Percentiles rank a stretch among this genome's conserved stretches.
Evolutionary conservation across 2,888 invertebrate genomes (phyloP).

Genomic region (Diploptera punctata): DNA sequence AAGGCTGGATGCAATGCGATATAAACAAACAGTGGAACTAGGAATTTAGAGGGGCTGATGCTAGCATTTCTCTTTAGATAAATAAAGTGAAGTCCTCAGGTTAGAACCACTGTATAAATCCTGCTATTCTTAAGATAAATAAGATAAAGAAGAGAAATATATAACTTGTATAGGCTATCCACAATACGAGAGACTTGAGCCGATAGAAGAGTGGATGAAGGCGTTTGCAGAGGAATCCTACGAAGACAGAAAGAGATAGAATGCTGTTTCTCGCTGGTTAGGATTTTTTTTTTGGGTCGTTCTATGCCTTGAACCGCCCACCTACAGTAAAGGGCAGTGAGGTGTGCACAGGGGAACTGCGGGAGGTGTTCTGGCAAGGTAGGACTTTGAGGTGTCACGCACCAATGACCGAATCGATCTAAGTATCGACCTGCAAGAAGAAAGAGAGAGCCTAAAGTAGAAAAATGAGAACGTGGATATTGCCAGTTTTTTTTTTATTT

Average conservation of each 20-base stretch:
- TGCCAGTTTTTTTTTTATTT: not conserved
- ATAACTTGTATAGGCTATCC: no score
- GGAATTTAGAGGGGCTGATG: not conserved
- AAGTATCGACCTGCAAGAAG: constrained; percentile 36
- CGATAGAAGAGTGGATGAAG: constrained; percentile 6
- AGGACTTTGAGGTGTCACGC: constrained; percentile 49
- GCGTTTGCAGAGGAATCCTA: constrained; percentile 12
- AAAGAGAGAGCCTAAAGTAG: constrained; percentile 5
- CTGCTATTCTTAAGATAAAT: constrained; percentile 3
- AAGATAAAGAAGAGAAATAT: constrained; percentile 18
- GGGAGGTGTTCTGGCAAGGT: constrained; percentile 31
- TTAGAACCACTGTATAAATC: constrained; percentile 1
- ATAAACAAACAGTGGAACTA: not conserved
- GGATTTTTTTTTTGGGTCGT: not conserved
- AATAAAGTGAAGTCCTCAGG: no score
- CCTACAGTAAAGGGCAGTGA: constrained; percentile 14
- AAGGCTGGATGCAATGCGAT: no score
- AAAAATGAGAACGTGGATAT: not conserved
- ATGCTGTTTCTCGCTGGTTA: not conserved
- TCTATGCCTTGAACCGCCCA: not conserved
- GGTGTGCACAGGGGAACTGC: constrained; percentile 11
- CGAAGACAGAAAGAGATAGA: constrained; percentile 1
- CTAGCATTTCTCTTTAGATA: not conserved
- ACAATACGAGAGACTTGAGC: not conserved
- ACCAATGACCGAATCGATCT: constrained; percentile 50